Percentiles rank a stretch among this genome's conserved stretches.
These are phyloP conservation scores for Macroramphosus scolopax DNA, from an alignment of 2,797 vertebrate species.

Conservation along the genomic window DNA sequence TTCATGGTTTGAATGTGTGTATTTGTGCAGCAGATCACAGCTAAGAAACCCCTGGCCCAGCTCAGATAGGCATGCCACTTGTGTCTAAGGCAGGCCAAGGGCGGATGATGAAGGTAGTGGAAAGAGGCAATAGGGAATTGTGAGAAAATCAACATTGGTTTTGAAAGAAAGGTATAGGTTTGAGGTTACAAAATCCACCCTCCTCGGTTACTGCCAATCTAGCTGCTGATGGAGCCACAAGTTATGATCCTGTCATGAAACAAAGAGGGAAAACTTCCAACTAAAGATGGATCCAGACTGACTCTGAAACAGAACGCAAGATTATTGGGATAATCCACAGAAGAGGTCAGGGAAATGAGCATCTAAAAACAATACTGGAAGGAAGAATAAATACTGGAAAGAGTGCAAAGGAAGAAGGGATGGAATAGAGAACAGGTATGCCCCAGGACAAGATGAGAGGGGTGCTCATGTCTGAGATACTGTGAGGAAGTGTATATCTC, in stretches of 20 bases:
- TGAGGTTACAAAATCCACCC: too few species aligned
- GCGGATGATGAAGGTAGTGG: constrained; percentile 19
- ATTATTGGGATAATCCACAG: constrained; percentile 14
- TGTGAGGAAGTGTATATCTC: constrained; percentile 11
- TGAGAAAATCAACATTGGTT: constrained; percentile 10
- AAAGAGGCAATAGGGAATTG: constrained; percentile 1
- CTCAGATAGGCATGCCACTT: constrained; percentile 44
- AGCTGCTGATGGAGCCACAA: too few species aligned
- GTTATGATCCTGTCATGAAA: too few species aligned
- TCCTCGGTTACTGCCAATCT: too few species aligned
- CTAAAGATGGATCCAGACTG: too few species aligned
- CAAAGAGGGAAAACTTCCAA: too few species aligned
- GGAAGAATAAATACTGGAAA: constrained; percentile 22
- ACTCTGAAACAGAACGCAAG: constrained; percentile 10
- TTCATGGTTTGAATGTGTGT: constrained; percentile 48
- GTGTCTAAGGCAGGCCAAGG: constrained; percentile 21
- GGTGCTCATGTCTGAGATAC: constrained; percentile 23
- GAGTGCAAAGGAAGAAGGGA: constrained; percentile 5
- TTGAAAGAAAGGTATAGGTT: constrained; percentile 2
- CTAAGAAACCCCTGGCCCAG: constrained; percentile 16
- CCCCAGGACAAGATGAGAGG: constrained; percentile 3
- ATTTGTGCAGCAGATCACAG: constrained; percentile 47
- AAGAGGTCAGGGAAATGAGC: constrained; percentile 15
- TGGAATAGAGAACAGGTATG: too few species aligned
- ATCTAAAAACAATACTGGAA: too few species aligned